Evolutionary conservation across 2,888 invertebrate species (phyloP), one percentile per base, ranked within the genome.

Genomic region (Dendrolimus pini): DNA sequence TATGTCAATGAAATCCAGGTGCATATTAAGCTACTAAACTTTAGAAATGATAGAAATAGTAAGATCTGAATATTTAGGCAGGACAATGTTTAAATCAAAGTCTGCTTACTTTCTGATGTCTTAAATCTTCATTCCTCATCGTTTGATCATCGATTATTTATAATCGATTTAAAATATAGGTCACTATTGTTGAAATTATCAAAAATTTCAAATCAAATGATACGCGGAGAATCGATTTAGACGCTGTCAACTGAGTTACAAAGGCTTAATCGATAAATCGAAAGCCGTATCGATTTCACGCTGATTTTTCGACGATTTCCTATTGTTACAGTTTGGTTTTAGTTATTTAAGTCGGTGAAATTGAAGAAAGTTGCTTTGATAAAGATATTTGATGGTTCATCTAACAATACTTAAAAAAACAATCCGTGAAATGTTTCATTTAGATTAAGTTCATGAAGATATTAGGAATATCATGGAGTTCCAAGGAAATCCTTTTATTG

Each of bases 261-360:
- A 77, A 73, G 69, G 66, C 71, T 76, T 77, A 77, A 77, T 74
- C 75, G 72, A 68, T 77, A 77, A 10, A 81, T 82, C 81, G 74
- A 69, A 73, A 75, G 76, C 79, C 73, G 72, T 74, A 78, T 80
- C 82, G 68, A 77, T 77, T 83, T 82, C 82, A 82, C 78, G 80
- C 75, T 65, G 75, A 74, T 76, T 81, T 80, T 73, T 71, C 64
- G 62, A 66, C 63, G 64, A 62, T 59, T 57, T 55, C 18, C 57
- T 55, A 65, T 66, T 66, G 66, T 66, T 61, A 62, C 56, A 57
- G 41, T 30, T 56, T 54, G 57, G 58, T 59, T 56, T 58, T 58
- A 58, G 59, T 52, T 56, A 58, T 41, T 59, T 56, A 56, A 41
- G 52, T 8, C n/a, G 13, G 18, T 8, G 47, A 47, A 47, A 47